Conservation (phyloP, 2,888 invertebrate species). For the Alviniconcha strummeri region DNA sequence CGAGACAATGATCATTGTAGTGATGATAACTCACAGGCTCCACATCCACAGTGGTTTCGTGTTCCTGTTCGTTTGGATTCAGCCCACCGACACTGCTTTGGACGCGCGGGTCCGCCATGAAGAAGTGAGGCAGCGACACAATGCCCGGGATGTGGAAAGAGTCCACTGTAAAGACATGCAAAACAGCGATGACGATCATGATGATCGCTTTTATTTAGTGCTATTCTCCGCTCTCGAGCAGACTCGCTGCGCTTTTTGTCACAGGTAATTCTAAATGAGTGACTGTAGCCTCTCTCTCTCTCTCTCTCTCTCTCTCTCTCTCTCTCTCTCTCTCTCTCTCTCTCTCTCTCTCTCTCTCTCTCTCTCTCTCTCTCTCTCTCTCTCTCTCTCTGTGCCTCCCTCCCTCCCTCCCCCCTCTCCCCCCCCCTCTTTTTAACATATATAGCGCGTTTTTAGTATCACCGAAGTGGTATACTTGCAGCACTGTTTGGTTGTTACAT, state of each 20-base stretch:
- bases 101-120: constrained; percentile 55
- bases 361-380: background rate
- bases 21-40: constrained; percentile 59
- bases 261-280: too few species aligned
- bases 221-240: too few species aligned
- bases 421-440: background rate
- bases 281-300: too few species aligned
- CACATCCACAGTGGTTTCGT: constrained; percentile 57
- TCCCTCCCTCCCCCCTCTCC: background rate
- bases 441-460: background rate
- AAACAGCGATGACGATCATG: background rate
- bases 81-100: constrained; percentile 58
- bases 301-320: background rate
- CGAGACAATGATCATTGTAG: background rate
- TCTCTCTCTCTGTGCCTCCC: background rate
- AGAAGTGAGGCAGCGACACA: constrained; percentile 68
- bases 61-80: constrained; percentile 53
- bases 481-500: too few species aligned
- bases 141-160: constrained; percentile 60
- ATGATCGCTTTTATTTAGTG: background rate
- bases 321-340: background rate
- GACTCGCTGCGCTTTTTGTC: too few species aligned
- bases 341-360: background rate
- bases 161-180: constrained; percentile 48
- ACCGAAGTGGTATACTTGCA: too few species aligned